Evolutionary conservation across 2,113 vertebrate species (phyloP).

Genomic region (Melanerpes aurifrons): DNA sequence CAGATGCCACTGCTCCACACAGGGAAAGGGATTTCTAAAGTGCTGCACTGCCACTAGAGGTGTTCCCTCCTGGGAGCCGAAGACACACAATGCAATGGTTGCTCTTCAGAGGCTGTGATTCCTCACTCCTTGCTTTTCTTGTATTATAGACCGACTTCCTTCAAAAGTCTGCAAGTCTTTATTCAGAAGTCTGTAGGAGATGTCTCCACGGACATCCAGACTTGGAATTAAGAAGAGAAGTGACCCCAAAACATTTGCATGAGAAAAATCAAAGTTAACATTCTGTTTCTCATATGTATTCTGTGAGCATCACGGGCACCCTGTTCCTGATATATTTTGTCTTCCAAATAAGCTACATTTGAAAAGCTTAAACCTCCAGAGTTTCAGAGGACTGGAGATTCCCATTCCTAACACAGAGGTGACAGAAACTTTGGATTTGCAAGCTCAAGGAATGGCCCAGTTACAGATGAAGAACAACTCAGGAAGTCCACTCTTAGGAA

Average conservation of each 20-base stretch:
- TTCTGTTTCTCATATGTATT: conserved; percentile 60
- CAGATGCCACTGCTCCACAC: background rate
- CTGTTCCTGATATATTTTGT: background rate
- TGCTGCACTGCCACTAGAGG: background rate
- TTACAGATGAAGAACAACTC: background rate
- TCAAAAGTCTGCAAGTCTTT: background rate
- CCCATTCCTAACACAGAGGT: conserved; percentile 3
- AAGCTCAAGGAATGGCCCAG: background rate
- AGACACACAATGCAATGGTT: background rate
- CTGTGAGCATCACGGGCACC: conserved; percentile 20
- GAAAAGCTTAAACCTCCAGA: background rate
- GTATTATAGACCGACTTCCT: conserved; percentile 49
- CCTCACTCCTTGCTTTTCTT: conserved; percentile 6
- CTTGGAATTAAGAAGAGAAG: conserved; percentile 45
- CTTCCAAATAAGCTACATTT: conserved; percentile 51
- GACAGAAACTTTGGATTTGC: conserved; percentile 1
- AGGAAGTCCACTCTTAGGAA: background rate
- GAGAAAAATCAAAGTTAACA: conserved; percentile 55
- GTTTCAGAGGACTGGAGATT: background rate
- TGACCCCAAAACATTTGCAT: conserved; percentile 36
- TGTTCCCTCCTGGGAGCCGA: background rate
- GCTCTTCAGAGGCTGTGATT: background rate
- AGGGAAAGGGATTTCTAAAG: background rate
- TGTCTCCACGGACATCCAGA: background rate
- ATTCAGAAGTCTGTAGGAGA: background rate